Percentiles rank a stretch among this genome's conserved stretches.
Evolutionary conservation across 2,113 vertebrate species (phyloP).

Genomic region (Orthonyx spaldingii): DNA sequence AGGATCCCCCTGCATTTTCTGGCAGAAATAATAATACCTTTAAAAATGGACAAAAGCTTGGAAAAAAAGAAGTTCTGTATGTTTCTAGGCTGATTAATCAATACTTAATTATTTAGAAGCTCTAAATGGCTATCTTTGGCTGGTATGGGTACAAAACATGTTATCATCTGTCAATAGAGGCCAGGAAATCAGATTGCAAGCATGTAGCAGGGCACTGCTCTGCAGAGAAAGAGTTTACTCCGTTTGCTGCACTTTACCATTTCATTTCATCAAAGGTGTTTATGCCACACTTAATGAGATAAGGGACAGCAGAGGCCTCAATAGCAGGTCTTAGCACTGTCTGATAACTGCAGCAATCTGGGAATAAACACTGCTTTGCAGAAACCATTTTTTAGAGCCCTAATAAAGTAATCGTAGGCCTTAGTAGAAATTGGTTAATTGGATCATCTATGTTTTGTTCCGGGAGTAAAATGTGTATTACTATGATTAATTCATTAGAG

Average conservation of each 20-base stretch:
- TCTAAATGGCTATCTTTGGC: slow-evolving; percentile 65
- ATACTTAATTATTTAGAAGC: slow-evolving; percentile 74
- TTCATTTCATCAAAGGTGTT: slow-evolving; percentile 71
- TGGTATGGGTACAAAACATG: slow-evolving; percentile 44
- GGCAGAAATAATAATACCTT: slow-evolving; percentile 48
- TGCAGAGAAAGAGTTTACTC: slow-evolving; percentile 23
- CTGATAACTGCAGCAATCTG: slow-evolving; percentile 47
- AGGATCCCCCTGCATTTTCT: background rate
- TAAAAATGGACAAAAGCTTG: slow-evolving; percentile 39
- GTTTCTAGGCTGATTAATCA: slow-evolving; percentile 67
- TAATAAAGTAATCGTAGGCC: slow-evolving; percentile 28
- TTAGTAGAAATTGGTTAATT: slow-evolving; percentile 38
- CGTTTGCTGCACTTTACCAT: slow-evolving; percentile 47
- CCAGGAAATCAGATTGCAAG: slow-evolving; percentile 58
- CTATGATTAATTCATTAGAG: slow-evolving; percentile 4
- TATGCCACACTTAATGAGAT: slow-evolving; percentile 65
- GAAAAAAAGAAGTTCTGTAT: background rate
- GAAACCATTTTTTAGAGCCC: slow-evolving; percentile 19
- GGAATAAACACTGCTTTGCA: slow-evolving; percentile 44
- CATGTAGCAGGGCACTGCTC: slow-evolving; percentile 20
- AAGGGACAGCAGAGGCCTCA: slow-evolving; percentile 39
- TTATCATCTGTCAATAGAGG: slow-evolving; percentile 62
- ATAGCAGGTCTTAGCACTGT: slow-evolving; percentile 6
- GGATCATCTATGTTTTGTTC: slow-evolving; percentile 11
- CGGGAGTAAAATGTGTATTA: background rate